A percentile compares a stretch with the other conserved stretches of the same genome.
phyloP scores from a whole-genome alignment of 2,113 vertebrate genomes.

The Lota lota region DNA sequence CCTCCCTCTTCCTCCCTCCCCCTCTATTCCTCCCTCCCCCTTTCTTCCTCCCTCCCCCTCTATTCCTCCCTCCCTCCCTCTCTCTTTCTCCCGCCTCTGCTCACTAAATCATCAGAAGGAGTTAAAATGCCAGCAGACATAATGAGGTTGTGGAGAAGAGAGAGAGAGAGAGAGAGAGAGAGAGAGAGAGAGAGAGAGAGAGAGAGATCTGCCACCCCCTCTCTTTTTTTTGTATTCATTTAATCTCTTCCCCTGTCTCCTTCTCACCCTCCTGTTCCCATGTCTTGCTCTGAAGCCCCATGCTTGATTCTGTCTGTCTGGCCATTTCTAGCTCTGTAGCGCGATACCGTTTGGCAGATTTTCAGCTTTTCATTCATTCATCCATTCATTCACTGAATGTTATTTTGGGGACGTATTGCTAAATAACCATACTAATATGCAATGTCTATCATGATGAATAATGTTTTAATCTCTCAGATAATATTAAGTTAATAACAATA shows the following conservation, averaged over 20 bases:
- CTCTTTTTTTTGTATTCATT: constrained; percentile 7
- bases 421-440: no score
- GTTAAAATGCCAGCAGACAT: constrained; percentile 72
- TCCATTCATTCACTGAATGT: no score
- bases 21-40: constrained; percentile 1
- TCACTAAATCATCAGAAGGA: constrained; percentile 74
- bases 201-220: constrained; percentile 17
- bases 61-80: background rate
- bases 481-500: no score
- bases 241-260: constrained; percentile 6
- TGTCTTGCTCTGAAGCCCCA: constrained; percentile 2
- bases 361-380: no score
- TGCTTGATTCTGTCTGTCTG: background rate
- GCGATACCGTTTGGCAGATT: background rate
- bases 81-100: constrained; percentile 33
- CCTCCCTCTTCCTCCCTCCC: constrained; percentile 9
- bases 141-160: constrained; percentile 68
- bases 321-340: constrained; percentile 2
- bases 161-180: constrained; percentile 14
- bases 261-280: background rate
- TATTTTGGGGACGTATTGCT: no score
- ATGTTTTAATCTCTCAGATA: no score
- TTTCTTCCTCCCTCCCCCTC: background rate
- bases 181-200: background rate
- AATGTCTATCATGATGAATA: no score